Evolutionary conservation across 2,113 vertebrate genomes (phyloP), one percentile per base, ranked within the genome.

Genomic region (Semnornis frantzii): DNA sequence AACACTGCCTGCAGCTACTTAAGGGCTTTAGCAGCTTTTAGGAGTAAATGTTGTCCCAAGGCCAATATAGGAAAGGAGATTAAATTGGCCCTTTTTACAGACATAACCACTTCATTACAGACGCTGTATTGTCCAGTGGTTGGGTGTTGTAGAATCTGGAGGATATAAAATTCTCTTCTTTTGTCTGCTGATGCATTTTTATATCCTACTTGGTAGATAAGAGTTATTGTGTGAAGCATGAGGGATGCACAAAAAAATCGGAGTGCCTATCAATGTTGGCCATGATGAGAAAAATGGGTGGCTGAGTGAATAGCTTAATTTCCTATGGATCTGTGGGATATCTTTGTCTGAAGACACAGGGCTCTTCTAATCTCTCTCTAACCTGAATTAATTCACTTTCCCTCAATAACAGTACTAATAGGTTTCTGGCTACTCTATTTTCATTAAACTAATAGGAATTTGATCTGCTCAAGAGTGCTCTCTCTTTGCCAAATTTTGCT

Each of bases 361-460:
- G 27, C 71, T 92, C 65, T 90, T 74, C 37, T 74, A 86, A 46
- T 79, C 42, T 82, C 34, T 62, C 34, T 76, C 72, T 87, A 80
- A 73, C 71, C 80, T 70, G 46, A 94, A 91, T 87, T 91, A 80
- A 82, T 94, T 94, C 71, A 76, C 68, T 91, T 52, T 83, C 90
- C 52, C 28, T 77, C 52, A 68, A 52, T 87, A 89, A 74, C 24
- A 82, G 64, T 57, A 42, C 75, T 95, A 90, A 92, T 77, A 94
- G 60, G 79, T 91, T 91, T 87, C 87, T 94, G 82, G 87, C 71
- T 91, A 85, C 85, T 91, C 75, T 87, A 28, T 94, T 90, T 94
- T 94, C 79, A 91, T 96, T 95, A 91, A 81, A 82, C 85, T 90
- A 92, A 89, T 91, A 76, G 27, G 46, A 87, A 68, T 87, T 85